Conservation (phyloP, 2,888 invertebrate species). For the Troilus luridus region DNA sequence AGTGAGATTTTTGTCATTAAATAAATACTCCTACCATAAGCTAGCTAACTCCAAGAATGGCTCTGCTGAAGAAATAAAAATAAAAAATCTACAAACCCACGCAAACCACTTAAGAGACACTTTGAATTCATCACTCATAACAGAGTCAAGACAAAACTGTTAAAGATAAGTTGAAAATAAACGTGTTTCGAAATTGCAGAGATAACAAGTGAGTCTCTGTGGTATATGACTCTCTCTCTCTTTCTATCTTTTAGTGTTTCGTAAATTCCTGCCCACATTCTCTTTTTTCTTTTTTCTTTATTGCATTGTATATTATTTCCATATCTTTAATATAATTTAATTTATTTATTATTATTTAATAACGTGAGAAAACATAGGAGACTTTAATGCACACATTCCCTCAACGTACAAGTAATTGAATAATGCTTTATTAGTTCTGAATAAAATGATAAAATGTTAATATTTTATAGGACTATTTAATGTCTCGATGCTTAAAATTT, state of each 20-base stretch:
- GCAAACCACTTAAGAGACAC: not conserved
- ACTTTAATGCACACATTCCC: not conserved
- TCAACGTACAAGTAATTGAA: not conserved
- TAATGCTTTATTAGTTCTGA: no score
- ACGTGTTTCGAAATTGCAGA: not conserved
- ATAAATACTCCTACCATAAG: not conserved
- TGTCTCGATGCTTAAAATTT: no score
- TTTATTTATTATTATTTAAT: no score
- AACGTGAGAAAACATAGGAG: not conserved
- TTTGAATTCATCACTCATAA: slow-evolving; percentile 34
- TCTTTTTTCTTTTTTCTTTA: not conserved
- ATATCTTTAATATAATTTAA: no score
- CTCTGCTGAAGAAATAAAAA: not conserved
- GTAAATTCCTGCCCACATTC: slow-evolving; percentile 1
- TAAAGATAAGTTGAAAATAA: not conserved
- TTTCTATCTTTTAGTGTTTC: not conserved
- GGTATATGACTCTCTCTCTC: not conserved
- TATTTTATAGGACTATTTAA: no score
- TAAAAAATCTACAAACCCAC: slow-evolving; percentile 11
- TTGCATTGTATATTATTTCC: not conserved
- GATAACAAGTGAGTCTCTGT: not conserved
- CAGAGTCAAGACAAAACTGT: not conserved
- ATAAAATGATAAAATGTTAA: no score
- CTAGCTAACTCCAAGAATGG: not conserved
- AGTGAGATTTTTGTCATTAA: not conserved